Evolutionary conservation across 2,113 vertebrate species (phyloP), one percentile per base, ranked within the genome.

Genomic region (Centropristis striata): DNA sequence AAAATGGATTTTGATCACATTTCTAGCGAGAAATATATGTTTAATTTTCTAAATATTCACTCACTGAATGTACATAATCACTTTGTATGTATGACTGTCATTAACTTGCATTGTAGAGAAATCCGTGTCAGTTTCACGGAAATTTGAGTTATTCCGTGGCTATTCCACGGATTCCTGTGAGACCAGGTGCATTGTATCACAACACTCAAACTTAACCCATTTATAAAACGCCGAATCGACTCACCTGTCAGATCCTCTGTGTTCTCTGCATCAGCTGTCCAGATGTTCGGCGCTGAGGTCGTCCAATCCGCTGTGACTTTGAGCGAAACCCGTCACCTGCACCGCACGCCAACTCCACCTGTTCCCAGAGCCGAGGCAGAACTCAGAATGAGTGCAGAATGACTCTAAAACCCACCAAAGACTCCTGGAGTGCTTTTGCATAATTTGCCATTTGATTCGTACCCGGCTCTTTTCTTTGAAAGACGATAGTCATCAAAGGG

Each of bases 401-500:
- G 50, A 51, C 50, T 5, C 50, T 51, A n/a, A 7, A 11, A 2
- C 32, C 32, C 32, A 27, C 32, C 39, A 6, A 32, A 32, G 49
- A 68, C 58, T 76, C 18, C 67, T 20, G 9, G 41, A 70, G 49
- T 55, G 68, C 51, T 41, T 61, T 72, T 81, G 51, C 49, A 75
- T 80, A 80, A 83, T 79, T 78, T 80, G 46, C 39, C 21, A 1
- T 78, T 32, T 64, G 36, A 74, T 78, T 74, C 57, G 23, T 47
- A 32, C 20, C 44, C 37, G 8, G 32, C 59, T 70, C 54, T 71
- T 15, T 79, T 80, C 65, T 87, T 87, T 83, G 51, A 83, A 82
- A 75, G 74, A 27, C 78, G 60, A 84, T 64, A 51, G 11, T 72
- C 54, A 55, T 79, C 76, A 86, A 86, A 84, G 83, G 69, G 58